Evolutionary conservation across 2,888 invertebrate genomes (phyloP).

Genomic region (Philopedon plagiatum): DNA sequence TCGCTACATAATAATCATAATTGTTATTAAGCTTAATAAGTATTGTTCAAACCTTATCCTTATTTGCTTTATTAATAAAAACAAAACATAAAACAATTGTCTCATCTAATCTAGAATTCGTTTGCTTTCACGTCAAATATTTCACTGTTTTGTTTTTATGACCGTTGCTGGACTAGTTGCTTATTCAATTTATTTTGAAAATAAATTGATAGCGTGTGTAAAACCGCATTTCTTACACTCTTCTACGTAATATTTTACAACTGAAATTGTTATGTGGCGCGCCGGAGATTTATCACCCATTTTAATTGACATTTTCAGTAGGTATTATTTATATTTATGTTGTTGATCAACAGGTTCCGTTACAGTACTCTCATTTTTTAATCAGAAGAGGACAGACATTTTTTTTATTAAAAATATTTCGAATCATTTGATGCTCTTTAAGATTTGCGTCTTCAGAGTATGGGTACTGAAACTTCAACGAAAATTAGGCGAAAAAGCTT

Average conservation of each 20-base stretch:
- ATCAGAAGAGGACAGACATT: background rate
- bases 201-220: conserved; percentile 57
- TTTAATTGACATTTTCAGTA: conserved; percentile 63
- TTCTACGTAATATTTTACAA: conserved; percentile 60
- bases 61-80: background rate
- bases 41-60: no score
- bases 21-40: no score
- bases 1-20: no score
- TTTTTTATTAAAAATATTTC: no score
- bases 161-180: conserved; percentile 8
- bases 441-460: no score
- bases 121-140: background rate
- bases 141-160: conserved; percentile 21
- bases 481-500: no score
- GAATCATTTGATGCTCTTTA: no score
- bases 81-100: background rate
- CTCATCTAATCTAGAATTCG: background rate
- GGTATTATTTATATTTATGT: conserved; percentile 62
- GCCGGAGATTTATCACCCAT: conserved; percentile 60
- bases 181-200: conserved; percentile 55
- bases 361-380: background rate
- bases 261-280: conserved; percentile 59
- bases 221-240: conserved; percentile 52
- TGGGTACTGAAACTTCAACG: no score
- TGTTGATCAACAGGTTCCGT: conserved; percentile 57